Evolutionary conservation across 2,888 invertebrate genomes (phyloP).

Genomic region (Hirtodrosophila confusa): DNA sequence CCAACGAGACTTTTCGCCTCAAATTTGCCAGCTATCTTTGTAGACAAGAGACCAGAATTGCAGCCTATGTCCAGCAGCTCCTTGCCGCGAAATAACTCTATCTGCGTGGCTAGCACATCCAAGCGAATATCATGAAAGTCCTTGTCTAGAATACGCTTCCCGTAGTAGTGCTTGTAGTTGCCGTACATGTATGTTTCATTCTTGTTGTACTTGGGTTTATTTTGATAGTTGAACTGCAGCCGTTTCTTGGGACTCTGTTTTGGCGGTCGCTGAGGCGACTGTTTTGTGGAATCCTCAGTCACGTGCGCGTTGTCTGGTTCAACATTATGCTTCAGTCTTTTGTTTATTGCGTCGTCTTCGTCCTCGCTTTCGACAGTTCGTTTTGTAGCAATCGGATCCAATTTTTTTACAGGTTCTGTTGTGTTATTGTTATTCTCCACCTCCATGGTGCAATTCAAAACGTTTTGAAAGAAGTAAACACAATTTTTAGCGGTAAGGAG

Average conservation of each 20-base stretch:
- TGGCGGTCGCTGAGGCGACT: background rate
- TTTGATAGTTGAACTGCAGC: constrained; percentile 33
- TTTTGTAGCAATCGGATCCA: constrained; percentile 19
- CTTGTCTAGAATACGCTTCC: constrained; percentile 89
- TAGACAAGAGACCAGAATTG: constrained; percentile 92
- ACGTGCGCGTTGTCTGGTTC: constrained; percentile 5
- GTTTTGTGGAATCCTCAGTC: background rate
- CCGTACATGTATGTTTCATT: constrained; percentile 79
- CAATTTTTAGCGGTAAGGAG: constrained; percentile 3
- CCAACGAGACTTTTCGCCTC: constrained; percentile 89
- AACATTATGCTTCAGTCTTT: constrained; percentile 44
- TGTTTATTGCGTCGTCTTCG: constrained; percentile 15
- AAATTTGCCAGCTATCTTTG: constrained; percentile 90
- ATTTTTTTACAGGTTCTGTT: background rate
- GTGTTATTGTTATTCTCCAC: constrained; percentile 52
- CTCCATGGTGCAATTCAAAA: constrained; percentile 47
- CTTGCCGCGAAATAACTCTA: constrained; percentile 89
- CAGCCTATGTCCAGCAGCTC: constrained; percentile 94
- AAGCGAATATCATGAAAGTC: constrained; percentile 89
- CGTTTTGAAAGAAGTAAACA: constrained; percentile 26
- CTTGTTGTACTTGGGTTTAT: constrained; percentile 31
- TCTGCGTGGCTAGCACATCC: constrained; percentile 86
- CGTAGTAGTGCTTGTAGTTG: constrained; percentile 88
- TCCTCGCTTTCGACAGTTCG: constrained; percentile 15
- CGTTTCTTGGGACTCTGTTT: constrained; percentile 61